A percentile compares a stretch with the other conserved stretches of the same genome.
Evolutionary conservation across 1,140 invertebrate species (phyloP).

Genomic region (Drosophila kohkoa): DNA sequence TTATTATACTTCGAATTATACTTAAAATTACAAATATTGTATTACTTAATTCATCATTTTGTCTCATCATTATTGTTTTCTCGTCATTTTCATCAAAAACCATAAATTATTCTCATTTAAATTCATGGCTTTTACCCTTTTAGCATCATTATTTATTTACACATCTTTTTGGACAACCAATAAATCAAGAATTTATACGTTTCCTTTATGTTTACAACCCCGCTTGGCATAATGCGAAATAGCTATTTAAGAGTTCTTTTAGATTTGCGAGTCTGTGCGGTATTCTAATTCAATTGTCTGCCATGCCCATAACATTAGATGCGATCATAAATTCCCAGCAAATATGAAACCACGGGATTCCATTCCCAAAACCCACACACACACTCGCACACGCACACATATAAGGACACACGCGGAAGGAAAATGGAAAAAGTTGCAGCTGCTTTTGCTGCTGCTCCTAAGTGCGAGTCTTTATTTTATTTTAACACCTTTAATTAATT

Average conservation of each 20-base stretch:
- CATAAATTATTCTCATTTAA: too few species aligned
- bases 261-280: neutral
- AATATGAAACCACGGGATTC: constrained; percentile 9
- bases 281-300: constrained; percentile 3
- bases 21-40: too few species aligned
- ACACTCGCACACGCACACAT: neutral
- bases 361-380: neutral
- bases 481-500: constrained; percentile 82
- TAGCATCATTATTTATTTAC: too few species aligned
- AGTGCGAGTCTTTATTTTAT: constrained; percentile 67
- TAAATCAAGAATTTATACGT: too few species aligned
- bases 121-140: too few species aligned
- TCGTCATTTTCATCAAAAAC: too few species aligned
- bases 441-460: constrained; percentile 39
- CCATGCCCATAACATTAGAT: constrained; percentile 6
- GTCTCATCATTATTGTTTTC: too few species aligned
- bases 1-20: too few species aligned
- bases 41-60: too few species aligned
- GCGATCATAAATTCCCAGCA: constrained; percentile 36
- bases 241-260: neutral
- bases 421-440: constrained; percentile 21
- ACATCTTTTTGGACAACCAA: too few species aligned
- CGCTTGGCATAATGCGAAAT: neutral
- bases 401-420: constrained; percentile 3
- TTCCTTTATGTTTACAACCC: neutral